Base-by-base conservation (phyloP, 2,888 invertebrate genomes). In the Oeneis ivallda region DNA sequence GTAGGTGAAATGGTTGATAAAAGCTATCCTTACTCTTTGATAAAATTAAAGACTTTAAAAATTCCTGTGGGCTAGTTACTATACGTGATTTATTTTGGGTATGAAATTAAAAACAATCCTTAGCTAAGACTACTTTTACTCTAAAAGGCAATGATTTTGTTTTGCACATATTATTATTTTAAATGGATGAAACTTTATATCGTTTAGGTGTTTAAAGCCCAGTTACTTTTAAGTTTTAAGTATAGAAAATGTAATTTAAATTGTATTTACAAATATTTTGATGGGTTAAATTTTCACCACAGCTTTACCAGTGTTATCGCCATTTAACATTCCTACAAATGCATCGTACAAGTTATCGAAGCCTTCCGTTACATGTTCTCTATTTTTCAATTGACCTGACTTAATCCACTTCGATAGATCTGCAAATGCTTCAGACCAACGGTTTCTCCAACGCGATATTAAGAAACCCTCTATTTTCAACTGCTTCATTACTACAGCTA, bases 221-320 rank as follows among this genome's bases (percentile, higher is more conserved):
- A 47, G 15, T 17, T n/a, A n/a, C n/a, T n/a, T n/a, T n/a, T n/a
- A 15, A 9, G 9, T 47, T 17, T 15, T 3, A 15, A 9, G 15
- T 43, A 43, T n/a, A 11, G 10, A 39, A 10, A 39, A 39, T 39
- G 10, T 10, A 11, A 45, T 15, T 7, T 6, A 15, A 15, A 45
- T 17, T 8, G 7, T 47, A 15, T 15, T 45, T 5, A 45, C 15
- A 49, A 15, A 49, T 50, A 5, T 39, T 49, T 26, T 7, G 13
- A n/a, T 15, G 1, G 52, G 59, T 84, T 82, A 94, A 17, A 92
- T 92, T 86, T 94, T 93, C 37, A 96, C 93, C 65, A 96, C 86
- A 50, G 95, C 94, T 84, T 96, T 96, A n/a, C 96, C 96, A 34
- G 83, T 79, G 79, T 95, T 96, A 49, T 93, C 93, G 8, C 96